Evolutionary conservation across 2,113 vertebrate genomes (phyloP).

Genomic region (Cettia cetti): DNA sequence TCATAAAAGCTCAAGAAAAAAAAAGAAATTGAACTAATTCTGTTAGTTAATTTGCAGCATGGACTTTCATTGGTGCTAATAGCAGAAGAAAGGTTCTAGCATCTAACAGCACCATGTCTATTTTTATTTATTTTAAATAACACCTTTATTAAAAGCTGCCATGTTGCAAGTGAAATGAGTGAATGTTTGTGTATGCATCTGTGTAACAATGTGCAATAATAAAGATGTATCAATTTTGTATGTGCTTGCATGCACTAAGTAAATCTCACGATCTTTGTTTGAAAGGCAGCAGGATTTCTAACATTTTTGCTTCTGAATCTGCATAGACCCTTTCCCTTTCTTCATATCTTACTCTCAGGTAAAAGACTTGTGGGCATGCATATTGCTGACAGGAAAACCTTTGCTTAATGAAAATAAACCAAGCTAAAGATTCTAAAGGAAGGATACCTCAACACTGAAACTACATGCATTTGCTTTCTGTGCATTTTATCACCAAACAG

Average conservation of each 20-base stretch:
- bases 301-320: background rate
- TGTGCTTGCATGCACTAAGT: background rate
- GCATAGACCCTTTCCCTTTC: background rate
- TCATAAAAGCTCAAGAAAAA: background rate
- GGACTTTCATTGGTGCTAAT: background rate
- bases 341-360: background rate
- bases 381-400: background rate
- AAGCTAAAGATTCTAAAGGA: conserved; percentile 27
- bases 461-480: conserved; percentile 28
- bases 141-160: background rate
- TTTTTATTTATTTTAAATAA: conserved; percentile 6
- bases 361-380: conserved; percentile 1
- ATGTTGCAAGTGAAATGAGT: background rate
- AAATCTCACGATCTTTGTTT: background rate
- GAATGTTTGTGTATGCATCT: background rate
- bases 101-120: background rate
- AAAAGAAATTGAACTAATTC: background rate
- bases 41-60: background rate
- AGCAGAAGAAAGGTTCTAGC: background rate
- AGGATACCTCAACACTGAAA: conserved; percentile 7
- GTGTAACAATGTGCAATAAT: background rate
- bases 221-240: background rate
- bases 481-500: conserved; percentile 53
- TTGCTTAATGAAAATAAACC: conserved; percentile 42
- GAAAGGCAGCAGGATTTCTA: background rate